Conservation (phyloP, 1,140 invertebrate genomes). For the Teleogryllus occipitalis region DNA sequence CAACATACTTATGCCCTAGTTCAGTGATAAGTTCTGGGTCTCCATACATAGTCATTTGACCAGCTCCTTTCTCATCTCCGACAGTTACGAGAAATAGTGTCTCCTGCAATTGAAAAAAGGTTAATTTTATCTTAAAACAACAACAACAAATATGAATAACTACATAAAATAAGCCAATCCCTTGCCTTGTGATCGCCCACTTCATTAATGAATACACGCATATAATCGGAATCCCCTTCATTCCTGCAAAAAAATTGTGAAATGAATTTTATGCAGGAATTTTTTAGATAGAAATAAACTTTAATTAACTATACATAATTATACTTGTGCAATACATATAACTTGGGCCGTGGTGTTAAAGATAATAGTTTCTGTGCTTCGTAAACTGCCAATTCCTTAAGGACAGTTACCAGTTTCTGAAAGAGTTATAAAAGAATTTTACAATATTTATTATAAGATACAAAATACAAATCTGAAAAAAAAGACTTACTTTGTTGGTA, state of each 20-base stretch:
- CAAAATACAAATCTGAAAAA: not conserved
- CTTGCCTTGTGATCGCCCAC: slow-evolving; percentile 40
- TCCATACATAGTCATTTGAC: slow-evolving; percentile 56
- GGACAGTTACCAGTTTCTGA: slow-evolving; percentile 46
- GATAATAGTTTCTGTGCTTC: slow-evolving; percentile 40
- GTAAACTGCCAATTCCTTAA: slow-evolving; percentile 55
- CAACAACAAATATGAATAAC: not conserved
- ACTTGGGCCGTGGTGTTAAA: slow-evolving; percentile 42
- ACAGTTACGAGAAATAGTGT: slow-evolving; percentile 55
- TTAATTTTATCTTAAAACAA: slow-evolving; percentile 10
- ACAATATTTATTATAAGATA: not conserved
- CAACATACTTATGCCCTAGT: slow-evolving; percentile 41
- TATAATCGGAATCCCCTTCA: slow-evolving; percentile 65
- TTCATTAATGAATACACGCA: slow-evolving; percentile 53
- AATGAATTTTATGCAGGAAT: slow-evolving; percentile 7
- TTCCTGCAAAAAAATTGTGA: slow-evolving; percentile 39
- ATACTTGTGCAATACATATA: slow-evolving; percentile 46
- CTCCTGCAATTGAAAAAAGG: slow-evolving; percentile 33
- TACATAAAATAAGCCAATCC: slow-evolving; percentile 8
- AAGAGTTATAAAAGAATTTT: slow-evolving; percentile 13
- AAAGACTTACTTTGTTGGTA: slow-evolving; percentile 43
- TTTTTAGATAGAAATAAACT: not conserved
- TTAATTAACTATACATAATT: slow-evolving; percentile 1
- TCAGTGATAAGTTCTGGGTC: slow-evolving; percentile 36
- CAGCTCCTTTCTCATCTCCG: slow-evolving; percentile 57